Conservation (phyloP, 2,113 vertebrate genomes). For the Hypocryptadius cinnamomeus region DNA sequence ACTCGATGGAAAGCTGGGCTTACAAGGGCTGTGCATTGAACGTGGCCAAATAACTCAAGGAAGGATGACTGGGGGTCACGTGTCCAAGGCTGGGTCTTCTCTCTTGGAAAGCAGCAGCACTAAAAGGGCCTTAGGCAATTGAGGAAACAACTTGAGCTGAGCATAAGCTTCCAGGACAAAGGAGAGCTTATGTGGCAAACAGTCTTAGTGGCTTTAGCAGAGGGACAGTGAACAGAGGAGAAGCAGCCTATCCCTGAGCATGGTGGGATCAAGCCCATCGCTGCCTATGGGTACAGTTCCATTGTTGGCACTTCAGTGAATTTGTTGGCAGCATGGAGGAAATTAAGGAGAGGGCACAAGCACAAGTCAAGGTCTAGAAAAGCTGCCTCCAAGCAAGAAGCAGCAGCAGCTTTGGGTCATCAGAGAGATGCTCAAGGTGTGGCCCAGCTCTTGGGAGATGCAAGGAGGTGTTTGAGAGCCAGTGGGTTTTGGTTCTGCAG, state of each 20-base stretch:
- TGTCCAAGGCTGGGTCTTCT: not conserved
- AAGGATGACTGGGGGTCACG: not conserved
- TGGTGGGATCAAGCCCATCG: not conserved
- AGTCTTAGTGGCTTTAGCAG: not conserved
- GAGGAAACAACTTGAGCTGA: slow-evolving; percentile 15
- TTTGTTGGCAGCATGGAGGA: not conserved
- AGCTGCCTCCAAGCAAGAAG: not conserved
- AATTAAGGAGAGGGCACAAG: not conserved
- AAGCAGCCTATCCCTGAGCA: not conserved
- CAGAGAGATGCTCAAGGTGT: not conserved
- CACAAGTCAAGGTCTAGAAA: not conserved
- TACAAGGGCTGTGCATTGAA: not conserved
- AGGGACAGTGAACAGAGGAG: not conserved
- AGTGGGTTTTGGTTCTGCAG: not conserved
- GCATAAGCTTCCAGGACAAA: slow-evolving; percentile 15
- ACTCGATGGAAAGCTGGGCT: not conserved
- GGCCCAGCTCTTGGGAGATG: not conserved
- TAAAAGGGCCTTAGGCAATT: not conserved
- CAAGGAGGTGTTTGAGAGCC: not conserved
- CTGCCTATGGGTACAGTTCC: not conserved
- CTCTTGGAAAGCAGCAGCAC: not conserved
- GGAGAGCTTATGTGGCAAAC: not conserved
- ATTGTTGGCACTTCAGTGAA: not conserved
- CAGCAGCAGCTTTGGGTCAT: not conserved
- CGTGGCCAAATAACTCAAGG: not conserved